Conservation (phyloP, 2,888 invertebrate species). For the Meghimatium bilineatum region DNA sequence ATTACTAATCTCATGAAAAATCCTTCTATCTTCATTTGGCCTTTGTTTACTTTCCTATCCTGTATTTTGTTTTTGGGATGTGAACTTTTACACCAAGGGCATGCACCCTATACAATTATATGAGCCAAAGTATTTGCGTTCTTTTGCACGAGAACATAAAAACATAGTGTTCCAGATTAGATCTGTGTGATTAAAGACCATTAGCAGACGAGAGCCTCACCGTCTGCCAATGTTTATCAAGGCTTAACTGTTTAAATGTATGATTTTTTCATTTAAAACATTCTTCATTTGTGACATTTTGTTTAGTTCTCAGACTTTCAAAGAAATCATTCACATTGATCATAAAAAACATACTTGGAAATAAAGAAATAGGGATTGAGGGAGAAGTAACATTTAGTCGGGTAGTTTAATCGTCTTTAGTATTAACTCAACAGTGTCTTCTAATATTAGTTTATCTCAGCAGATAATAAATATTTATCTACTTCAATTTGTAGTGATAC, state of each 20-base stretch:
- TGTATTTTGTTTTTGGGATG: neutral
- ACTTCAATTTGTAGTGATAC: neutral
- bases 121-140: conserved; percentile 23
- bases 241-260: conserved; percentile 32
- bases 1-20: neutral
- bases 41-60: neutral
- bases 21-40: neutral
- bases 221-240: conserved; percentile 29
- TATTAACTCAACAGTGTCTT: neutral
- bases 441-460: neutral
- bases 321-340: neutral
- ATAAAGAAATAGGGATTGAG: neutral
- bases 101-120: neutral
- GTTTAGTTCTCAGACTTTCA: conserved; percentile 9
- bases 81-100: neutral
- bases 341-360: neutral
- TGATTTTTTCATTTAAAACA: neutral
- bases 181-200: conserved; percentile 12
- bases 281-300: neutral
- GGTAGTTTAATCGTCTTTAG: neutral
- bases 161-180: neutral
- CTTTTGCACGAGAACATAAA: neutral
- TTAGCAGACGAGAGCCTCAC: neutral
- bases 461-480: neutral
- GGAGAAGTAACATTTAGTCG: too few relatives aligned